Evolutionary conservation across 2,113 vertebrate species (phyloP), one percentile per base, ranked within the genome.

Genomic region (Leptodactylus fuscus): DNA sequence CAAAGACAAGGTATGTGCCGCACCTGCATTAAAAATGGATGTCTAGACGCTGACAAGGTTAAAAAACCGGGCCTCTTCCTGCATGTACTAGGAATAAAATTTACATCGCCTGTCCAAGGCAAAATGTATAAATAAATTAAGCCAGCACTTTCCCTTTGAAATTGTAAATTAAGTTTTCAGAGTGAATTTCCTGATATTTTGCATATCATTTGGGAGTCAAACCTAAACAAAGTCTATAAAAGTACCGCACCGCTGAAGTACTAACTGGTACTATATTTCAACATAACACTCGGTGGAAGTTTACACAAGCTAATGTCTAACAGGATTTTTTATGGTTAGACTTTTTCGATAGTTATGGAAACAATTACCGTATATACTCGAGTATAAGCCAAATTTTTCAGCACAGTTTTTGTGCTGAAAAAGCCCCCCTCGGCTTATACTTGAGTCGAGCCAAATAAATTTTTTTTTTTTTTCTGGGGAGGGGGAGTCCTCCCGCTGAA

Each of bases 41-140:
- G 41, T 67, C 80, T 81, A 81, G 36, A 81, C 53, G 55, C 77
- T 79, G 51, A 79, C 77, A 79, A 24, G 36, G 51, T 49, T 78
- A 18, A 78, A n/a, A 55, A n/a, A 69, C 34, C 15, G 18, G 65
- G 65, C 18, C 34, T 69, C 65, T 69, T 20, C 48, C 32, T 22
- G 76, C 10, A 78, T 22, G 76, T n/a, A 78, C 34, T 22, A 38
- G 16, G 11, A 55, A 55, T 78, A 78, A 36, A 78, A 53, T 55
- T 36, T 78, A 78, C 18, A 38, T 38, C 58, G 48, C 76, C 51
- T 32, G 7, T 55, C 76, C 51, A 78, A 38, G 29, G 49, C n/a
- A 77, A 55, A 55, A n/a, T n/a, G 20, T 77, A 34, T 53, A 22
- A 77, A 77, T 77, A 76, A 49, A 51, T 53, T 32, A 77, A 34